These are phyloP conservation scores for Rhodeus uyekii DNA, from an alignment of 2,797 vertebrate species.

Conservation along the genomic window DNA sequence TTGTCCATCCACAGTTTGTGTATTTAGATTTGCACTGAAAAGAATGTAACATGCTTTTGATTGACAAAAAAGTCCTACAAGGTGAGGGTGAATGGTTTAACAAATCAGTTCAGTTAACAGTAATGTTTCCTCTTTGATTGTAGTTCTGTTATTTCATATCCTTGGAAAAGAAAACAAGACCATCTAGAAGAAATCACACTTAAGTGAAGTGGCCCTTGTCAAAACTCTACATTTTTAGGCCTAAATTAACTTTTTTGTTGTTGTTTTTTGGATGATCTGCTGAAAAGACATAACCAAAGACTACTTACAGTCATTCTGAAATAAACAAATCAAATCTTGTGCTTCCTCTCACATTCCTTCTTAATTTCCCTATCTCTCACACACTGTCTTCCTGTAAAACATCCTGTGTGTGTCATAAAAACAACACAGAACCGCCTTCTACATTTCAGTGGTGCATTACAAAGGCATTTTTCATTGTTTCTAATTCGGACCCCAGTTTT, in stretches of 20 bases:
- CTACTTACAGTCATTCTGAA: constrained; percentile 21
- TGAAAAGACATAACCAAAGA: background rate
- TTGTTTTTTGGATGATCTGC: too few species aligned
- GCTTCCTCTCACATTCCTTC: background rate
- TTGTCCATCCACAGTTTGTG: background rate
- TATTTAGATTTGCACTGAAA: background rate
- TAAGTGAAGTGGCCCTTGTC: background rate
- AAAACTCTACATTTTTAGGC: background rate
- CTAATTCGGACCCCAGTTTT: constrained; percentile 55
- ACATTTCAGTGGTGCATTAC: constrained; percentile 56
- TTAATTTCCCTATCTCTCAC: constrained; percentile 14
- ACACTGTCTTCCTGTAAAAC: constrained; percentile 52
- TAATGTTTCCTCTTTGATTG: background rate
- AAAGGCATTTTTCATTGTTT: constrained; percentile 50
- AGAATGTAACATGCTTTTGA: background rate
- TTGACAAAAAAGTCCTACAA: background rate
- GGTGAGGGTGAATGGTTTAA: background rate
- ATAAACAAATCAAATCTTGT: constrained; percentile 32
- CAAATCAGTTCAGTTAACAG: background rate
- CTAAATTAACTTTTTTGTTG: background rate
- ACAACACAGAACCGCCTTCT: constrained; percentile 58
- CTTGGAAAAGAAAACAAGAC: constrained; percentile 22
- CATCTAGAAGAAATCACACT: background rate
- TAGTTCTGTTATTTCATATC: constrained; percentile 4
- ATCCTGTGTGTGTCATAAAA: constrained; percentile 56